phyloP scores from a whole-genome alignment of 2,113 vertebrate species.

The Pheucticus melanocephalus region DNA sequence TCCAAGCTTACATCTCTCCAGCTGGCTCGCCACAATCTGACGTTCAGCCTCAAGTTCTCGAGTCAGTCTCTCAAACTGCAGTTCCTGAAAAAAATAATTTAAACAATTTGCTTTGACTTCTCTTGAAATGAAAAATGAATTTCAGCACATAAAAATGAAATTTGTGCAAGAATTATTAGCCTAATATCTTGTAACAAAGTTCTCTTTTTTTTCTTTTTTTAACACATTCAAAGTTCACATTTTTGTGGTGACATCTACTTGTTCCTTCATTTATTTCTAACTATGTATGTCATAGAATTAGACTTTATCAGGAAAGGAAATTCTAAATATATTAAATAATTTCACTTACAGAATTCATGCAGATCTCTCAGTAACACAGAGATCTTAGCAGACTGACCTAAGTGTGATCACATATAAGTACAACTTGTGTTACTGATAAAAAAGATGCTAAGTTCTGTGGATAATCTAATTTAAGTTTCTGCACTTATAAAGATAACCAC shows the following conservation, averaged over 20 bases:
- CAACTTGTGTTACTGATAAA: not conserved
- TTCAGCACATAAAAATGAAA: not conserved
- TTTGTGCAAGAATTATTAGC: not conserved
- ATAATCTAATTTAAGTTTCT: not conserved
- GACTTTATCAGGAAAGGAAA: not conserved
- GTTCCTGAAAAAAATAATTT: constrained; percentile 79
- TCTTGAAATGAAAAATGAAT: not conserved
- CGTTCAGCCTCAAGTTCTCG: constrained; percentile 96
- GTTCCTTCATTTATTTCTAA: not conserved
- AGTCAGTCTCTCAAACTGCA: constrained; percentile 97
- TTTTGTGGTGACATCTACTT: not conserved
- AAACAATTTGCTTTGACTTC: not conserved
- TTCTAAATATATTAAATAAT: not conserved
- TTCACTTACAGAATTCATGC: not conserved
- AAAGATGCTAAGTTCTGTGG: not conserved
- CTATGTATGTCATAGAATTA: accelerated
- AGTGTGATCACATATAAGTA: not conserved
- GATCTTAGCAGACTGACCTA: not conserved
- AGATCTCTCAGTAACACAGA: not conserved
- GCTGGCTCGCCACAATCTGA: constrained; percentile 94
- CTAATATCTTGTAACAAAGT: not conserved
- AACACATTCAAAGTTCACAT: not conserved
- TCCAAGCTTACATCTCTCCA: constrained; percentile 98
- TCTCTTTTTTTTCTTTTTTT: not conserved
- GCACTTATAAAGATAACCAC: not conserved